A percentile compares a stretch with the other conserved stretches of the same genome.
phyloP scores from a whole-genome alignment of 2,113 vertebrate species.

The Lates calcarifer region DNA sequence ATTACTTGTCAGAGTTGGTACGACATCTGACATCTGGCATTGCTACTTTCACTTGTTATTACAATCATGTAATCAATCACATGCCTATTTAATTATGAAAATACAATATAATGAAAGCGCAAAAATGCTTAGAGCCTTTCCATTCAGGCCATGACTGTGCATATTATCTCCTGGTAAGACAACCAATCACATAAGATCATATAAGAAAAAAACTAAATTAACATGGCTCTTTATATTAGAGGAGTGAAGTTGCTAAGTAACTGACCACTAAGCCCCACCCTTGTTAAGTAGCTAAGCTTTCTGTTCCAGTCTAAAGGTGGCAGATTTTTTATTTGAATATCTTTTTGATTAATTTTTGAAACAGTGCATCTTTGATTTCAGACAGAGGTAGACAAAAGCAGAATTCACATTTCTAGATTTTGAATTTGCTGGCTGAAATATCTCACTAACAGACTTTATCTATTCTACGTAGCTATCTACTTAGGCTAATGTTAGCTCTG shows the following conservation, averaged over 20 bases:
- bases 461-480: too few relatives aligned
- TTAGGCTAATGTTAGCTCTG: too few relatives aligned
- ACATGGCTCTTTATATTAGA: not conserved
- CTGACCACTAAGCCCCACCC: too few relatives aligned
- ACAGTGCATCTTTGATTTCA: too few relatives aligned
- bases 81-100: not conserved
- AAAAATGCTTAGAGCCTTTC: not conserved
- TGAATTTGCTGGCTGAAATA: too few relatives aligned
- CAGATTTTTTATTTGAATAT: too few relatives aligned
- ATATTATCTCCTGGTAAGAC: not conserved
- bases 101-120: slow-evolving; percentile 1
- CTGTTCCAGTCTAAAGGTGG: too few relatives aligned
- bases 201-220: not conserved
- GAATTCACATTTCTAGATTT: too few relatives aligned
- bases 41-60: not conserved
- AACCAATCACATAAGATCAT: not conserved
- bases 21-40: not conserved
- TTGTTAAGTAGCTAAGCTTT: too few relatives aligned
- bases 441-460: too few relatives aligned
- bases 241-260: not conserved
- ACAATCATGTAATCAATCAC: not conserved
- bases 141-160: not conserved
- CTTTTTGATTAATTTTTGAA: too few relatives aligned
- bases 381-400: too few relatives aligned
- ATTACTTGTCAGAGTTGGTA: not conserved